Base-by-base conservation (phyloP, 2,113 vertebrate genomes). In the Chloebia gouldiae region DNA sequence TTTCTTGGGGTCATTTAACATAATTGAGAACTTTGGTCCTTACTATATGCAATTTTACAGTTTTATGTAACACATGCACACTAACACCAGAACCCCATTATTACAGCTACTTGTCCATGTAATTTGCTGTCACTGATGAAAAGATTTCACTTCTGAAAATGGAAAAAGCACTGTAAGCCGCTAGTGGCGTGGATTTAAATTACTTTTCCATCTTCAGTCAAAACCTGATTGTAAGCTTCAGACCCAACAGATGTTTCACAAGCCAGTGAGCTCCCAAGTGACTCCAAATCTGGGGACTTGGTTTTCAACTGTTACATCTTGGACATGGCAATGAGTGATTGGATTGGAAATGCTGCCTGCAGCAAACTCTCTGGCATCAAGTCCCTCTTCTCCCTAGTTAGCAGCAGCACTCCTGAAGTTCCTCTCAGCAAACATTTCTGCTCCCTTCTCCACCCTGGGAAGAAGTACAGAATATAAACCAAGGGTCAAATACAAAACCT, bases 101-200 rank as follows among this genome's bases (percentile, higher is more conserved):
- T 35, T 57, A 7, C 54, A 70, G 44, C 75, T 61, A 7, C 39
- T 87, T 76, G 44, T 66, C 50, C 39, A 31, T 25, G 15, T 39
- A 6, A 82, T 63, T 53, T 76, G 78, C 59, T 65, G 53, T 24
- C 31, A 22, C 42, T 2, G 18, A 60, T 61, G 83, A 56, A 51
- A 92, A 94, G 9, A 53, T 80, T 90, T 83, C 53, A 50, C 39
- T 83, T 72, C 79, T 78, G 84, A 61, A 92, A 88, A 90, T 59
- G 42, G 45, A 49, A 65, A 27, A n/a, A 40, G 30, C 49, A 53
- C 47, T 28, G 28, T 21, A 49, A 86, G 65, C 53, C 95, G 72
- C n/a, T 9, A 30, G 81, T 13, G 37, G 57, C 2, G 1, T 24
- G 13, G 66, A 63, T 91, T 90, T 84, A 81, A 93, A 92, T 66